Base-by-base conservation (phyloP, 2,797 vertebrate genomes). In the Coregonus ussuriensis region DNA sequence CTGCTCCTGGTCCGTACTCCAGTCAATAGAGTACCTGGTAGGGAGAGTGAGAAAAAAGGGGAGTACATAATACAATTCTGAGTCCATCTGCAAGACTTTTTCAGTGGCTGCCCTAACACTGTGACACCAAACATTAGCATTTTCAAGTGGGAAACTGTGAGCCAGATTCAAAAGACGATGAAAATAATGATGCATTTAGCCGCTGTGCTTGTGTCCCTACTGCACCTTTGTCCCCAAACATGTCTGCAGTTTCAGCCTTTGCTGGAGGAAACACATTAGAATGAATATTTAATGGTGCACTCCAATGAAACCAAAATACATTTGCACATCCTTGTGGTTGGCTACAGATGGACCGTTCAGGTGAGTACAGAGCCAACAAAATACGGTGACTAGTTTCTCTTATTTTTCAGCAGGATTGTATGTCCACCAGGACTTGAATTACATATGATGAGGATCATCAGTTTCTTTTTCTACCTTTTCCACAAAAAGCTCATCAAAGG, bases 21-120 rank as follows among this genome's bases (percentile, higher is more conserved):
- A 95, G 90, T 99, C 97, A 1, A 99, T 97, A 84, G 96, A 96
- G 0, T 98, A 99, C 91, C 98, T 99, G 88, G 1, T 71, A 59
- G 69, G 72, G 63, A 37, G 16, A 25, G 33, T 9, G 18, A 56
- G 56, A 29, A 18, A 62, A 1, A 13, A 6, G 18, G 11, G 4
- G 21, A 73, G 33, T 21, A n/a, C 54, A 73, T 51, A n/a, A n/a
- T 67, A 29, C 31, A 67, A 21, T 5, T 25, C 25, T 33, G 31
- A 33, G 56, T 52, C 7, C 13, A 25, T 70, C 54, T 21, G 67
- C 41, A 72, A 29, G 14, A 54, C 33, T 62, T 16, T 35, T 11
- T 35, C 25, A 3, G 69, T 35, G 3, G 6, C 18, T n/a, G 21
- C 59, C 2, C 41, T 65, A 52, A n/a, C 14, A 67, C 31, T 13